Percentiles rank a stretch among this genome's conserved stretches.
These are phyloP conservation scores for Apamea anceps DNA, from an alignment of 2,888 invertebrate genomes.

Conservation along the genomic window DNA sequence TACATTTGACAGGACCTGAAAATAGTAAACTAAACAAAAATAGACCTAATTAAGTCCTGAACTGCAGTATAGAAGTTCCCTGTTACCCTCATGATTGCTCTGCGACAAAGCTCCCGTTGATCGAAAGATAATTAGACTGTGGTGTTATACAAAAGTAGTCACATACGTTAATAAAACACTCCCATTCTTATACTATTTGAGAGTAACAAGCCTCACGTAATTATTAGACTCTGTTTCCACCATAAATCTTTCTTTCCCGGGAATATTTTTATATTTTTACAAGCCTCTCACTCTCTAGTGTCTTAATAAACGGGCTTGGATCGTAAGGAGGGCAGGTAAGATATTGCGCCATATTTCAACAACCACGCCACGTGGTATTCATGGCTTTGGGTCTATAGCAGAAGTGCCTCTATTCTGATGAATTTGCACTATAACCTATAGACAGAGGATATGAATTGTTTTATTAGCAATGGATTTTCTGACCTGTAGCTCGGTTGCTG, in stretches of 20 bases:
- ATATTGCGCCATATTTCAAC: slow-evolving; percentile 76
- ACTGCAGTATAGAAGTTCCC: not conserved
- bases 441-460: slow-evolving; percentile 11
- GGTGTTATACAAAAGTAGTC: no score
- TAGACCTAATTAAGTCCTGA: not conserved
- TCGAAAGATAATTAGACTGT: no score
- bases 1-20: not conserved
- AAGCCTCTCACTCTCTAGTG: slow-evolving; percentile 40
- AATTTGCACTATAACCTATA: slow-evolving; percentile 36
- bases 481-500: not conserved
- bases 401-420: slow-evolving; percentile 62
- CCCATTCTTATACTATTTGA: not conserved
- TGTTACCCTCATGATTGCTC: not conserved
- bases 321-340: slow-evolving; percentile 64
- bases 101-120: not conserved
- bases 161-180: not conserved
- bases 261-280: slow-evolving; percentile 45
- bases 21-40: not conserved
- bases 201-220: not conserved
- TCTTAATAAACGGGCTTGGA: slow-evolving; percentile 55
- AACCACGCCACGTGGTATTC: slow-evolving; percentile 73
- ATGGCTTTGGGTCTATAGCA: slow-evolving; percentile 67
- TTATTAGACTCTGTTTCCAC: not conserved
- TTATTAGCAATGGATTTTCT: not conserved
- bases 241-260: not conserved